Evolutionary conservation across 2,797 vertebrate species (phyloP), one percentile per base, ranked within the genome.

Genomic region (Parauchenoglanis ngamensis): DNA sequence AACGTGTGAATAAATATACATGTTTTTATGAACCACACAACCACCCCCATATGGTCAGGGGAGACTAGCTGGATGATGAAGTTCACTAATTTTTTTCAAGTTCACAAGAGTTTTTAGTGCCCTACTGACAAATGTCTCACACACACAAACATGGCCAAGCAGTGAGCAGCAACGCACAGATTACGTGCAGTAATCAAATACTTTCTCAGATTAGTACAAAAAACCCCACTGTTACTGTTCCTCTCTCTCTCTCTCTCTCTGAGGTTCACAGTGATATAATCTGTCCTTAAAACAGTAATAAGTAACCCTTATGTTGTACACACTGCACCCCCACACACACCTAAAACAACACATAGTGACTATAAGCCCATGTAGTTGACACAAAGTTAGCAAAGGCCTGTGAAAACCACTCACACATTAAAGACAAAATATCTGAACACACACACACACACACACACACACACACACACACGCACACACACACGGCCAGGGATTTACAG

Each of bases 101-200:
- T 75, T 65, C 85, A 54, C 80, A 83, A 73, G 12, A 65, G 70
- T 19, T 83, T 81, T 72, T 59, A 49, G 46, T 21, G 46, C 17
- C 80, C 28, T 87, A 67, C 70, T 68, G 70, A n/a, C 46, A 87
- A 87, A 87, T 77, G 11, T 35, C 70, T 17, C 86, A 87, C 23
- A 76, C 86, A 79, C 75, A 78, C 75, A 87, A 44, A 87, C 7
- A 83, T 12, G 15, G 7, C 40, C 15, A 28, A n/a, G 7, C 59
- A 65, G 59, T 11, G 40, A 65, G 40, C 25, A 79, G 54, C 19
- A 59, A 21, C 31, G 13, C 8, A 40, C 19, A 65, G 25, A 46
- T 46, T 17, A 81, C 3, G 3, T 1, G 2, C 59, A 49, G 12
- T 65, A 28, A 63, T 46, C 59, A 82, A 65, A 82, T 82, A 28